Evolutionary conservation across 2,797 vertebrate genomes (phyloP).

Genomic region (Enteromius afrohamiltoni): DNA sequence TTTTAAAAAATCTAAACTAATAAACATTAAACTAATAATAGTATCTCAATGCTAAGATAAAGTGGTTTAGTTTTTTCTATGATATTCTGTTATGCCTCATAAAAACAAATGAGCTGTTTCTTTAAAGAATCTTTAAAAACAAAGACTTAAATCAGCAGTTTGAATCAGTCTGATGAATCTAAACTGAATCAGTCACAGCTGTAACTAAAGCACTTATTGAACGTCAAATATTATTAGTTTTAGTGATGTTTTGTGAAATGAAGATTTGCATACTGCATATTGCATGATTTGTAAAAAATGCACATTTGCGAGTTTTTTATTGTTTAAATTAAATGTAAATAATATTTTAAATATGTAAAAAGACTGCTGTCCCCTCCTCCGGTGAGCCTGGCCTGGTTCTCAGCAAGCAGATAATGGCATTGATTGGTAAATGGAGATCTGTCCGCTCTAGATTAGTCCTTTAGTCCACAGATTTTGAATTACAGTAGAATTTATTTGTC

Average conservation of each 20-base stretch:
- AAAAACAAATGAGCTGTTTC: too few species aligned
- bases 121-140: too few species aligned
- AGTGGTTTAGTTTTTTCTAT: not conserved
- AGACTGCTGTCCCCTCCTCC: not conserved
- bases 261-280: not conserved
- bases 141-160: not conserved
- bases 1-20: not conserved
- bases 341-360: not conserved
- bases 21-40: not conserved
- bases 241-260: not conserved
- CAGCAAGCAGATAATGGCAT: not conserved
- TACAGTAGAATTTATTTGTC: not conserved
- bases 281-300: not conserved
- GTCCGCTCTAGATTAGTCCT: constrained; percentile 1
- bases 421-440: constrained; percentile 4
- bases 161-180: not conserved
- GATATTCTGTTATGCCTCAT: not conserved
- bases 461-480: constrained; percentile 10
- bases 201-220: not conserved
- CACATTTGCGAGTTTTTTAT: not conserved
- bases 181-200: not conserved
- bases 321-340: not conserved
- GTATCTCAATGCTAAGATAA: not conserved
- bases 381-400: not conserved
- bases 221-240: not conserved